These are phyloP conservation scores for Oligia fasciuncula DNA, from an alignment of 2,888 invertebrate genomes.

Conservation along the genomic window DNA sequence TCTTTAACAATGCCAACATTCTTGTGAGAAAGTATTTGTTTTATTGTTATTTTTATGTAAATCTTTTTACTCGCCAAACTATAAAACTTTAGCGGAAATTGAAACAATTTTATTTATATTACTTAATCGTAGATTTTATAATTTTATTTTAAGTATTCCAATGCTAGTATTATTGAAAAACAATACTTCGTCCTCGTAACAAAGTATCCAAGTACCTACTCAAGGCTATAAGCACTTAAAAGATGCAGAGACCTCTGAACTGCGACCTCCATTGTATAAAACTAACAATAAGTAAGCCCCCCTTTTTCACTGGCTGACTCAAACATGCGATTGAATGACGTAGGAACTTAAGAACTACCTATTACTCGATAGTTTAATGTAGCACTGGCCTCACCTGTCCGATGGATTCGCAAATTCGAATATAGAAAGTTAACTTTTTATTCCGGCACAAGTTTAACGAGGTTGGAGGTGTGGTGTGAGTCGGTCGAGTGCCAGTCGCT, in stretches of 20 bases:
- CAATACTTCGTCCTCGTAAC: background rate
- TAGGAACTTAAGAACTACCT: slow-evolving; percentile 19
- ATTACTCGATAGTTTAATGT: slow-evolving; percentile 45
- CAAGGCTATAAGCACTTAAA: slow-evolving; percentile 26
- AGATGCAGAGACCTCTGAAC: slow-evolving; percentile 40
- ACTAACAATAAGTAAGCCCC: slow-evolving; percentile 43
- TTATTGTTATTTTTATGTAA: slow-evolving; percentile 22
- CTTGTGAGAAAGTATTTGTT: slow-evolving; percentile 19
- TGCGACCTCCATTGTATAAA: slow-evolving; percentile 55
- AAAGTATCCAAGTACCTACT: background rate
- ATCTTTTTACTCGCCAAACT: slow-evolving; percentile 11
- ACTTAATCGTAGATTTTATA: slow-evolving; percentile 14
- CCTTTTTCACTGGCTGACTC: slow-evolving; percentile 34
- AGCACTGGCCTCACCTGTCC: slow-evolving; percentile 69
- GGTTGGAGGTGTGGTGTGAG: slow-evolving; percentile 71
- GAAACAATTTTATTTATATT: slow-evolving; percentile 40
- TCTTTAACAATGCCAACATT: slow-evolving; percentile 64
- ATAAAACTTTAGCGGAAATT: slow-evolving; percentile 50
- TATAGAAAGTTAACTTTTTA: slow-evolving; percentile 88
- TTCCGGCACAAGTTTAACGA: slow-evolving; percentile 80
- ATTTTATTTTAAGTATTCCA: slow-evolving; percentile 1
- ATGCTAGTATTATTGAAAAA: background rate
- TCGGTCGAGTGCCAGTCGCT: slow-evolving; percentile 77
- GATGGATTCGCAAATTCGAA: slow-evolving; percentile 81
- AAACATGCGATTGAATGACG: slow-evolving; percentile 44